These are phyloP conservation scores for Pipistrellus kuhlii DNA, from an alignment of 2,797 vertebrate species.

Conservation along the genomic window DNA sequence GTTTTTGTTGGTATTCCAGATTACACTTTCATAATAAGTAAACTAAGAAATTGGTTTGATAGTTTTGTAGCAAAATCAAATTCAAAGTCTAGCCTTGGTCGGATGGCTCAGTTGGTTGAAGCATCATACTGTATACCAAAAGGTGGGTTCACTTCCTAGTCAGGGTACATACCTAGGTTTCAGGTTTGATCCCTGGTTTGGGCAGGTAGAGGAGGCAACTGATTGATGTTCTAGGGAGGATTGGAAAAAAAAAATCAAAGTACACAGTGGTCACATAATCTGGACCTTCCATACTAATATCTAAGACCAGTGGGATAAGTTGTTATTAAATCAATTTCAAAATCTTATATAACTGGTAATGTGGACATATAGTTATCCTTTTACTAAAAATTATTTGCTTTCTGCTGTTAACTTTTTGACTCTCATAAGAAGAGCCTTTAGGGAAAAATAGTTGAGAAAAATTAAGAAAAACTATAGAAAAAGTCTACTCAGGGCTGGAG, in stretches of 20 bases:
- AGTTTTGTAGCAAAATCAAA: slow-evolving; percentile 54
- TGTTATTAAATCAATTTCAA: slow-evolving; percentile 25
- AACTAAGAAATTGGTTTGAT: slow-evolving; percentile 22
- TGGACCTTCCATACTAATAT: neutral
- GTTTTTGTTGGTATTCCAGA: slow-evolving; percentile 23
- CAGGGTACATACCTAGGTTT: neutral
- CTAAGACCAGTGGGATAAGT: neutral
- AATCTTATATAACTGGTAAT: neutral
- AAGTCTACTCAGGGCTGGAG: neutral
- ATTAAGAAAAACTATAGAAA: slow-evolving; percentile 27
- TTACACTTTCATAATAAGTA: slow-evolving; percentile 56
- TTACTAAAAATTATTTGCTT: neutral
- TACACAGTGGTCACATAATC: slow-evolving; percentile 29
- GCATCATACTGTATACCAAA: neutral
- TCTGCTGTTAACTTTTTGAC: slow-evolving; percentile 22
- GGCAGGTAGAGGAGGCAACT: neutral
- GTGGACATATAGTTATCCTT: neutral
- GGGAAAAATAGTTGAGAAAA: neutral
- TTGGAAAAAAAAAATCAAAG: slow-evolving; percentile 3
- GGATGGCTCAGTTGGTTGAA: neutral
- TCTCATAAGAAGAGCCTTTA: neutral
- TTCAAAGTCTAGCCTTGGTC: neutral
- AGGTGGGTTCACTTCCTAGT: neutral
- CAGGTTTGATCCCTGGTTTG: neutral
- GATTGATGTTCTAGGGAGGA: neutral